These are phyloP conservation scores for Dendrolimus punctatus DNA, from an alignment of 1,140 invertebrate species.

Conservation along the genomic window DNA sequence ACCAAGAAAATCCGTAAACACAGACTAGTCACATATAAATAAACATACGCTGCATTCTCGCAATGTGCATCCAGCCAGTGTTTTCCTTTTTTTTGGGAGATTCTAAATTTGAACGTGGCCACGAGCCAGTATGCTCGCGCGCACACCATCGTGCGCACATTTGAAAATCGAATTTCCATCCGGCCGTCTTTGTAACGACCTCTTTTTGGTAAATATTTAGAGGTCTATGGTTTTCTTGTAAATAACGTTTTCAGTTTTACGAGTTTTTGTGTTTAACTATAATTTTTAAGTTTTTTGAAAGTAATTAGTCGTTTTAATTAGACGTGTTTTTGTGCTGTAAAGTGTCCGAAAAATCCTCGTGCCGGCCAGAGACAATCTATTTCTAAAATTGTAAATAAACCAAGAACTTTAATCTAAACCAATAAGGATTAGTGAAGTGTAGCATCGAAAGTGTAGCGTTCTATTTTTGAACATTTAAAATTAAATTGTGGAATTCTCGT, in stretches of 20 bases:
- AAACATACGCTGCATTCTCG: constrained; percentile 52
- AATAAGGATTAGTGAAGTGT: constrained; percentile 9
- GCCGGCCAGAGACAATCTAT: constrained; percentile 40
- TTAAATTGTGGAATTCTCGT: constrained; percentile 3
- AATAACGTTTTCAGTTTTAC: constrained; percentile 10
- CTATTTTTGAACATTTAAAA: constrained; percentile 7
- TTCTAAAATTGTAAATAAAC: constrained; percentile 18
- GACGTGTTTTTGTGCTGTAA: constrained; percentile 25
- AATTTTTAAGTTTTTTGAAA: constrained; percentile 3
- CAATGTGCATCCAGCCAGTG: constrained; percentile 47
- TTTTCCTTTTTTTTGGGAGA: constrained; percentile 40
- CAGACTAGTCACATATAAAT: constrained; percentile 15
- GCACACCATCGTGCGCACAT: constrained; percentile 41
- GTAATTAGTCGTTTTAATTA: constrained; percentile 9
- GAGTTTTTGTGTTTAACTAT: constrained; percentile 8
- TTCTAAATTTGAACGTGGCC: constrained; percentile 61
- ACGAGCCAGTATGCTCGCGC: constrained; percentile 53
- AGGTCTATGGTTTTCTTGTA: constrained; percentile 5
- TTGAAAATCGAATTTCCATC: constrained; percentile 16
- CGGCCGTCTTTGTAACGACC: background rate
- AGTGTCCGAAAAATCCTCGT: constrained; percentile 47
- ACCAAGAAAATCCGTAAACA: no score
- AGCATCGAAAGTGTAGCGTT: constrained; percentile 7
- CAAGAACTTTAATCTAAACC: constrained; percentile 14
- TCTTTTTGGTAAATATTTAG: constrained; percentile 25